Evolutionary conservation across 2,888 invertebrate species (phyloP), one percentile per base, ranked within the genome.

Genomic region (Eupithecia subfuscata): DNA sequence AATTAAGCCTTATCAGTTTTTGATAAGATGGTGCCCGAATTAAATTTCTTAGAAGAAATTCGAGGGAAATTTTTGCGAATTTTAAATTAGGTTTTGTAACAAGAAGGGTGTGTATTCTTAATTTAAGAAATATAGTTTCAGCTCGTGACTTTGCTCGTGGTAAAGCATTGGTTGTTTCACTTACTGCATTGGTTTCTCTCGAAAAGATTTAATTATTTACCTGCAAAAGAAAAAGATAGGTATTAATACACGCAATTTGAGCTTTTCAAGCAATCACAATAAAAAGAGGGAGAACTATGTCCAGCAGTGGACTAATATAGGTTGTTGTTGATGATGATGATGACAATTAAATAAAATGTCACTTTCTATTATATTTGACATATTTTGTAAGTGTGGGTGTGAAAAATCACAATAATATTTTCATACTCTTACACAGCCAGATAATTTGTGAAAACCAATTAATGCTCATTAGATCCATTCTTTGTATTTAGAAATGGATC

Each of bases 1-100:
- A 80, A 82, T 82, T 80, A 80, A 70, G 64, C 60, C 75, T 82
- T 80, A 82, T 81, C 81, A 82, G 81, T 76, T 56, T 45, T n/a
- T 71, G 81, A 81, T 81, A 80, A 81, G 76, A 78, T 77, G 43
- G 43, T 9, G 69, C 18, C 52, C 14, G 71, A 75, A 75, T 73
- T 77, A 70, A 75, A 77, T 73, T 77, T 77, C 73, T 70, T 75
- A 70, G 73, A 64, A 75, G 75, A 75, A 75, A 52, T 75, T 40
- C 43, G 25, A 67, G 68, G 11, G 45, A 68, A 68, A n/a, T 70
- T 77, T 77, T 77, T 73, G 65, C 18, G 37, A 70, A 56, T 70
- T 75, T 60, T 64, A 71, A 76, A 76, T 74, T 71, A 71, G 48
- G 43, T 71, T 74, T 64, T 43, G 67, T 40, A 43, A 43, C 8